Conservation (phyloP, 2,797 vertebrate species). For the Protosalanx chinensis region DNA sequence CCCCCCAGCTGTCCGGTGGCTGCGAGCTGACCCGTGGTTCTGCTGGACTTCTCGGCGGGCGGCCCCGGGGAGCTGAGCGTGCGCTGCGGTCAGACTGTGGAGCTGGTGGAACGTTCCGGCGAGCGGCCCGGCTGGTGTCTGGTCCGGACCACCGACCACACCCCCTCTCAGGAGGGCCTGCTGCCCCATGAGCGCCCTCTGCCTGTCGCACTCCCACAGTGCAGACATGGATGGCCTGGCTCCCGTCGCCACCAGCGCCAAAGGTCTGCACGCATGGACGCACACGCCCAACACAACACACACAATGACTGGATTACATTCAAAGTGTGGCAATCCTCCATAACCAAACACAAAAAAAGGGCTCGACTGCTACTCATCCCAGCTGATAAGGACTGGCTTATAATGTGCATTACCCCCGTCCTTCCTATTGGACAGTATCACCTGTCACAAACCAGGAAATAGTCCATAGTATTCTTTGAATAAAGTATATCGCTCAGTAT, state of each 20-base stretch:
- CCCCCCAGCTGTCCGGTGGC: constrained; percentile 86
- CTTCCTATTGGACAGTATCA: no score
- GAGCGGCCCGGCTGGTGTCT: constrained; percentile 94
- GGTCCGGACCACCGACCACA: constrained; percentile 87
- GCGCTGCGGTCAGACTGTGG: constrained; percentile 94
- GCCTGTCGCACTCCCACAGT: constrained; percentile 94
- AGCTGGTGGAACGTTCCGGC: constrained; percentile 88
- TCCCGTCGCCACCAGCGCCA: constrained; percentile 59
- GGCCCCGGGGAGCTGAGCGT: constrained; percentile 86
- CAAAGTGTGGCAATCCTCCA: no score
- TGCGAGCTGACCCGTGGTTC: constrained; percentile 94
- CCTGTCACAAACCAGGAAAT: no score
- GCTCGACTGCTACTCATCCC: not conserved
- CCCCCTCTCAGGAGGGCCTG: constrained; percentile 87
- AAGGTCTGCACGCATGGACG: not conserved
- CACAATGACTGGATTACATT: no score
- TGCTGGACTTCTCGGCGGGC: constrained; percentile 85
- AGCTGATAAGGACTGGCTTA: not conserved
- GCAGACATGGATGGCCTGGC: constrained; percentile 94
- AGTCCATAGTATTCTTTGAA: no score
- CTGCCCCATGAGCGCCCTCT: constrained; percentile 92
- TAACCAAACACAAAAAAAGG: no score
- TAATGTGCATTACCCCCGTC: no score
- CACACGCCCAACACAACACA: constrained; percentile 5
- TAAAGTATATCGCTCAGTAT: no score